Conservation (phyloP, 2,888 invertebrate genomes). For the Tetropium fuscum region DNA sequence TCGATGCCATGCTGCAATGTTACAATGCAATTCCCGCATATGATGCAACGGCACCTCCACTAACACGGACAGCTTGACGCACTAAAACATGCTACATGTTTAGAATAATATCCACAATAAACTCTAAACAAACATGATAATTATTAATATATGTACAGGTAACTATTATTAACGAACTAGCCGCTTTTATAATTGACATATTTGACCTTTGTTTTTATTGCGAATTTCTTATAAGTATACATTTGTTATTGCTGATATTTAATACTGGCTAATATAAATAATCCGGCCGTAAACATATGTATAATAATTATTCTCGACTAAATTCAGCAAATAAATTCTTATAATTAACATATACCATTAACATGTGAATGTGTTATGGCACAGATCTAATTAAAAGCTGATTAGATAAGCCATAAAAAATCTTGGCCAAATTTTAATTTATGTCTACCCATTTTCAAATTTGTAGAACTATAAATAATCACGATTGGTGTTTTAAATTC, state of each 20-base stretch:
- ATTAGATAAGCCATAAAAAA: too few species aligned
- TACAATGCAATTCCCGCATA: too few species aligned
- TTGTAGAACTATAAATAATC: too few species aligned
- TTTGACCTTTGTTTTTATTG: conserved; percentile 27
- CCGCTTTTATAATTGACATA: conserved; percentile 11
- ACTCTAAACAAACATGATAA: conserved; percentile 14
- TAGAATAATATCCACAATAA: background rate
- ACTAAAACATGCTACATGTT: too few species aligned
- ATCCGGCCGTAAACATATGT: conserved; percentile 11
- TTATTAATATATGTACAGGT: conserved; percentile 17
- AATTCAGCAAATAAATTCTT: background rate
- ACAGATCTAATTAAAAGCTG: conserved; percentile 4
- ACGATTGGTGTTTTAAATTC: too few species aligned
- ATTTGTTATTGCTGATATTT: conserved; percentile 11
- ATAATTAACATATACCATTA: conserved; percentile 15
- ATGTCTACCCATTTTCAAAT: too few species aligned
- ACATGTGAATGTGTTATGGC: background rate
- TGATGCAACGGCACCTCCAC: too few species aligned
- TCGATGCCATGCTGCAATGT: too few species aligned
- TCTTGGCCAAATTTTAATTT: too few species aligned
- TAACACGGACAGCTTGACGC: too few species aligned
- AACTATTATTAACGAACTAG: conserved; percentile 9
- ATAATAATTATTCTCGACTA: conserved; percentile 6
- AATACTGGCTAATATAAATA: conserved; percentile 10
- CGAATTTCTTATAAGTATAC: conserved; percentile 4